Conservation (phyloP, 2,113 vertebrate species). For the Pavo muticus region DNA sequence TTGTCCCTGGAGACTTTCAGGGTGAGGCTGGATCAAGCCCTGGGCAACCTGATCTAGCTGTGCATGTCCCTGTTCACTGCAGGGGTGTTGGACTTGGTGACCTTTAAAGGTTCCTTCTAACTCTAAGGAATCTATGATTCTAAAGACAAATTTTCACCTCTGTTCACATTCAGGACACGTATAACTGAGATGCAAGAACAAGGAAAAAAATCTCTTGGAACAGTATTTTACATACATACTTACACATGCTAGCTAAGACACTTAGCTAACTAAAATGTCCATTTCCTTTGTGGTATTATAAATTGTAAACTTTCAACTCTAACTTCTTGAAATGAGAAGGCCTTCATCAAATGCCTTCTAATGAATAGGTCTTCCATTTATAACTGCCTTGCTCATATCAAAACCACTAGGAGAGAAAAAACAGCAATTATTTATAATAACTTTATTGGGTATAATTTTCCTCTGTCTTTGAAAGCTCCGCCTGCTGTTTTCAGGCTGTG, state of each 20-base stretch:
- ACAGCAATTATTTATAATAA: conserved; percentile 80
- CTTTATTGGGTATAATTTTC: conserved; percentile 79
- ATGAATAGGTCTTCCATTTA: conserved; percentile 63
- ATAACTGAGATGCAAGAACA: background rate
- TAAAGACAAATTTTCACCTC: background rate
- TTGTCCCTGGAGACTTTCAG: too few relatives aligned
- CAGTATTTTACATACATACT: background rate
- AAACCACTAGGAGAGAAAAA: conserved; percentile 50
- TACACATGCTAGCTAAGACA: background rate
- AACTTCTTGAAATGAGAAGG: background rate
- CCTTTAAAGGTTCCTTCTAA: too few relatives aligned
- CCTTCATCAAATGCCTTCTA: conserved; percentile 32
- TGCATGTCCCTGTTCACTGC: too few relatives aligned
- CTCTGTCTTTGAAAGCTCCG: conserved; percentile 72
- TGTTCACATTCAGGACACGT: background rate
- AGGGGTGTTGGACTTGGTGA: too few relatives aligned
- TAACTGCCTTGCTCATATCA: conserved; percentile 52
- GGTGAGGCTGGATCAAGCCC: too few relatives aligned
- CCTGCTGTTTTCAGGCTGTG: conserved; percentile 64
- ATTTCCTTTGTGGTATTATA: background rate
- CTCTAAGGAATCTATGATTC: too few relatives aligned
- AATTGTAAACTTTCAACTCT: conserved; percentile 15
- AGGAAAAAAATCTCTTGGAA: background rate
- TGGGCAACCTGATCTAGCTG: too few relatives aligned
- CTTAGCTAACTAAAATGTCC: background rate